Percentiles rank a stretch among this genome's conserved stretches.
Evolutionary conservation across 1,140 invertebrate species (phyloP).

Genomic region (Diachasmimorpha longicaudata): DNA sequence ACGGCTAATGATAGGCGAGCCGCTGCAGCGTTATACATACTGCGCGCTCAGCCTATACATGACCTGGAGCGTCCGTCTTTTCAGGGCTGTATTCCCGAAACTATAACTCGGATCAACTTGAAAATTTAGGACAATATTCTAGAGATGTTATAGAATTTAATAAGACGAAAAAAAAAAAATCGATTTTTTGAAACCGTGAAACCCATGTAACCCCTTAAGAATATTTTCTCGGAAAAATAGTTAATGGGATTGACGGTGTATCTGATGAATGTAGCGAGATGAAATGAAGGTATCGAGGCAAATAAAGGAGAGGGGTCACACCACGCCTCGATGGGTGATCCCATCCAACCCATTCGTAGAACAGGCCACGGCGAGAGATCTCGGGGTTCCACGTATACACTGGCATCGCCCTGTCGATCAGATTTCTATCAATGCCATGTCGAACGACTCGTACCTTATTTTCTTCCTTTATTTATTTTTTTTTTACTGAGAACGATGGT

Average conservation of each 20-base stretch:
- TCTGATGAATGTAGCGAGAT: neutral
- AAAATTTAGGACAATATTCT: no score
- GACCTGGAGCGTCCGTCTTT: no score
- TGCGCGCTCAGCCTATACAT: no score
- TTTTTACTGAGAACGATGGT: neutral
- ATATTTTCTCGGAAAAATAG: neutral
- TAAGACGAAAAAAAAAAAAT: no score
- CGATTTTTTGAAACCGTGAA: no score
- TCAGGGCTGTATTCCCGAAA: no score
- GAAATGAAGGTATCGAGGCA: neutral
- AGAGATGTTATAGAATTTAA: no score
- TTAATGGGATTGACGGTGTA: neutral
- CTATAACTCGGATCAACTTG: no score
- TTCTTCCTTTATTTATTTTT: neutral
- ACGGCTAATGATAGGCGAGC: no score
- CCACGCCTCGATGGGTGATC: neutral
- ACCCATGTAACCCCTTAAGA: no score
- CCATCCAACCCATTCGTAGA: conserved; percentile 1
- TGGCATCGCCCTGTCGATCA: conserved; percentile 8
- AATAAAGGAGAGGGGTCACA: neutral
- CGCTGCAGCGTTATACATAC: no score
- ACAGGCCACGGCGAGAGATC: neutral
- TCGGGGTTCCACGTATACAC: neutral
- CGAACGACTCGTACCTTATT: neutral
- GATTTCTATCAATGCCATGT: conserved; percentile 10